Percentiles rank a stretch among this genome's conserved stretches.
Conservation (phyloP, 1,140 invertebrate genomes). For the Macrocentrus cingulum region DNA sequence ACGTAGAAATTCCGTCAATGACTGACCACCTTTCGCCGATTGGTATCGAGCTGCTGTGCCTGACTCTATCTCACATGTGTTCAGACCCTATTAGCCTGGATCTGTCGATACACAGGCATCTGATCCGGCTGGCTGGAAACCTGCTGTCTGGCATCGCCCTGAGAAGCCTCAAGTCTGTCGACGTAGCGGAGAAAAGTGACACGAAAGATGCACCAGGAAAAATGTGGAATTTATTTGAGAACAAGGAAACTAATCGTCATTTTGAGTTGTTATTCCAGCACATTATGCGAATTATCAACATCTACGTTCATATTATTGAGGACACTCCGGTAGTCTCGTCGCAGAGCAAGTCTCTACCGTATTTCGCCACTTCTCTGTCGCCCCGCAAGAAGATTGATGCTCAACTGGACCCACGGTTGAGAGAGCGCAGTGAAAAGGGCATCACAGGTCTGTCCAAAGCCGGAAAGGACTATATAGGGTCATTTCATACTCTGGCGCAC, state of each 20-base stretch:
- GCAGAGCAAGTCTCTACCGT: conserved; percentile 58
- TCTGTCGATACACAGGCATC: conserved; percentile 65
- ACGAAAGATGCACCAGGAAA: conserved; percentile 26
- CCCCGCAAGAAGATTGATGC: conserved; percentile 55
- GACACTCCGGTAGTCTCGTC: conserved; percentile 57
- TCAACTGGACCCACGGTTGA: conserved; percentile 43
- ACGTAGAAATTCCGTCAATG: conserved; percentile 27
- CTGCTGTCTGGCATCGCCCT: conserved; percentile 64
- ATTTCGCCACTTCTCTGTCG: conserved; percentile 61
- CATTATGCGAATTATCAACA: conserved; percentile 70
- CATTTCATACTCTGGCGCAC: conserved; percentile 70
- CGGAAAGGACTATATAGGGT: conserved; percentile 57
- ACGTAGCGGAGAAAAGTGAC: conserved; percentile 30
- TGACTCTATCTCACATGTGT: conserved; percentile 59
- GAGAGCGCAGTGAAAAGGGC: conserved; percentile 41
- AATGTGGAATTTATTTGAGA: conserved; percentile 63
- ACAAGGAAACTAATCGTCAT: conserved; percentile 53
- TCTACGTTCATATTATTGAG: conserved; percentile 76
- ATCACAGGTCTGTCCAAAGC: conserved; percentile 28
- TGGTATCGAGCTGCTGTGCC: conserved; percentile 54
- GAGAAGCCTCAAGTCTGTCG: conserved; percentile 40
- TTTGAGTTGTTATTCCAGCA: conserved; percentile 70
- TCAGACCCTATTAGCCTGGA: conserved; percentile 66
- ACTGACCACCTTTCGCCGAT: conserved; percentile 38
- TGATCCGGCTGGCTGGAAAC: conserved; percentile 67